Evolutionary conservation across 2,113 vertebrate species (phyloP).

Genomic region (Oplegnathus fasciatus): DNA sequence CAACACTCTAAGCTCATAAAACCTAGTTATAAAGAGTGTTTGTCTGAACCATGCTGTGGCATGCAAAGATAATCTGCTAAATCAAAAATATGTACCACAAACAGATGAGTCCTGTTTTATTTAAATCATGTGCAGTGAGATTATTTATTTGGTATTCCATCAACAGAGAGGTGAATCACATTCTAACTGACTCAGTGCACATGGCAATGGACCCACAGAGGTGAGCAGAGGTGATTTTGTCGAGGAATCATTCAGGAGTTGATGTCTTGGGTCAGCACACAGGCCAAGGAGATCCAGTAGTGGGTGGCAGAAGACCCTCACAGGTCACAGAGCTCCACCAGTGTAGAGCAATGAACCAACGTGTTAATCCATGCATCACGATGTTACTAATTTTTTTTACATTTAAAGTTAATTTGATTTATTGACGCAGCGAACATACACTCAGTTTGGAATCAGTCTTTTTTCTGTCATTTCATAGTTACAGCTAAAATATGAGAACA

Average conservation of each 20-base stretch:
- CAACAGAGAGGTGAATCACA: not conserved
- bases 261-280: not conserved
- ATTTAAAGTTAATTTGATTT: not conserved
- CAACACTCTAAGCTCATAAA: not conserved
- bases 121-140: not conserved
- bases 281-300: not conserved
- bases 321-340: not conserved
- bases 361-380: not conserved
- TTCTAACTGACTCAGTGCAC: constrained; percentile 8
- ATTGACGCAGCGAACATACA: not conserved
- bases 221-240: not conserved
- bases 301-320: not conserved
- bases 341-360: not conserved
- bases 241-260: not conserved
- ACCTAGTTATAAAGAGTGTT: not conserved
- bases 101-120: not conserved
- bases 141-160: not conserved
- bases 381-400: not conserved
- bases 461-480: not conserved
- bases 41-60: not conserved
- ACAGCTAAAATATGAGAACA: too few relatives aligned
- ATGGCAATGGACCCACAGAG: not conserved
- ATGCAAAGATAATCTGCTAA: not conserved
- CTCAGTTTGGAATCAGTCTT: not conserved
- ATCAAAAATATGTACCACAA: not conserved